phyloP scores from a whole-genome alignment of 2,888 invertebrate species.

The Agonopterix heracliana region DNA sequence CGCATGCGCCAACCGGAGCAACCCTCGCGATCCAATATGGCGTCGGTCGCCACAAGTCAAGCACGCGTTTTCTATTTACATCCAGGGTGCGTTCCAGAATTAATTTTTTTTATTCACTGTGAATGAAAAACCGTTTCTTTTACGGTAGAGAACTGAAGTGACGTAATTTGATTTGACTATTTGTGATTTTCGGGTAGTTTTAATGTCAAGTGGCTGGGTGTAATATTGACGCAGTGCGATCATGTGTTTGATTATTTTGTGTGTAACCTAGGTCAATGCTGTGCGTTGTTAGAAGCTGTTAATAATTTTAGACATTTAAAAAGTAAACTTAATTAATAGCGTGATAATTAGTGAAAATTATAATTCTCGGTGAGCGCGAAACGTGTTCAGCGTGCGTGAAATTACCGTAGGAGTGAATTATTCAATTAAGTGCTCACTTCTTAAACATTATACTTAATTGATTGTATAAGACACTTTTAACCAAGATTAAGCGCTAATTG shows the following conservation, averaged over 20 bases:
- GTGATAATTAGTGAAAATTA: background rate
- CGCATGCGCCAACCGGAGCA: conserved; percentile 58
- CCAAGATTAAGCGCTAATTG: background rate
- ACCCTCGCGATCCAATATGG: conserved; percentile 70
- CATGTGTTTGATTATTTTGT: conserved; percentile 40
- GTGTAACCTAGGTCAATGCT: conserved; percentile 37
- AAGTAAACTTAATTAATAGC: background rate
- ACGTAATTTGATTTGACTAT: too few relatives aligned
- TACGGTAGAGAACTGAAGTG: too few relatives aligned
- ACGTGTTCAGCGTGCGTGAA: background rate
- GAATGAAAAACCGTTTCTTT: conserved; percentile 10
- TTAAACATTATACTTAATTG: too few relatives aligned
- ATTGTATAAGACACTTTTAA: too few relatives aligned
- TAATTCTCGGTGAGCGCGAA: background rate
- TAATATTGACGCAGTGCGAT: conserved; percentile 46
- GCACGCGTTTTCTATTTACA: conserved; percentile 62
- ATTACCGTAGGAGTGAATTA: too few relatives aligned
- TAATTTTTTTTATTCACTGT: conserved; percentile 15
- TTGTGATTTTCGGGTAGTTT: too few relatives aligned
- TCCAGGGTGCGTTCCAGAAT: conserved; percentile 17
- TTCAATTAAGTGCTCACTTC: too few relatives aligned
- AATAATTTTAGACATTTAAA: conserved; percentile 6
- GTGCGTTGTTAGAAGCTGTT: conserved; percentile 17
- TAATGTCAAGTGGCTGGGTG: too few relatives aligned
- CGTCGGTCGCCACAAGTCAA: conserved; percentile 61